Evolutionary conservation across 2,888 invertebrate species (phyloP), one percentile per base, ranked within the genome.

Genomic region (Chironomus riparius): DNA sequence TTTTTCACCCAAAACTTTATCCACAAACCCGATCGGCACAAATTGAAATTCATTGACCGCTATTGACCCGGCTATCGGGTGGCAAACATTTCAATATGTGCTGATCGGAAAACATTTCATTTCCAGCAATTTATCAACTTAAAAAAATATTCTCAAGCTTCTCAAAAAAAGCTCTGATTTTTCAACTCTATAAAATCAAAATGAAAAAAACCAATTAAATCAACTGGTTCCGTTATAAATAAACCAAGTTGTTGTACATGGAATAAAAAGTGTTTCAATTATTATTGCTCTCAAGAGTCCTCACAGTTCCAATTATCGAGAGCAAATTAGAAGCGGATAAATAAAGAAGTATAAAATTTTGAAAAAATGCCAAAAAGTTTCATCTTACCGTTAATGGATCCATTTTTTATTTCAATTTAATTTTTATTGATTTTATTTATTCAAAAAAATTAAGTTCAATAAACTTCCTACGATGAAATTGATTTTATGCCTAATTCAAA

Each of bases 351-450:
- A 65, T 3, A 65, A 38, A 72, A 72, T 72, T 72, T 72, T 72
- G 72, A 71, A 71, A 71, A 71, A 47, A 18, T 72, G 62, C 61
- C 72, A 61, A 72, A 71, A 62, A 38, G n/a, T 50, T 62, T 62
- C 12, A 7, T 38, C 72, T 72, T 72, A 72, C 72, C 72, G 61
- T 62, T 72, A 50, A 28, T 72, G 72, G 72, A 72, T 72, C 72
- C 72, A 72, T 72, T 72, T n/a, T 61, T 72, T 56, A n/a, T 50
- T 50, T 50, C 28, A 38, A 50, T 50, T 50, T 24, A 71, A 6
- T 71, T 22, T 71, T 56, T 71, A 71, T 65, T 12, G 21, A 65
- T 24, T 24, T 65, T 24, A 24, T 24, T 24, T 24, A 3, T 2
- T 3, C 22, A 24, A 24, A 24, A 24, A 24, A 24, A 24, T n/a